phyloP scores from a whole-genome alignment of 2,797 vertebrate genomes.

The Semaprochilodus insignis region DNA sequence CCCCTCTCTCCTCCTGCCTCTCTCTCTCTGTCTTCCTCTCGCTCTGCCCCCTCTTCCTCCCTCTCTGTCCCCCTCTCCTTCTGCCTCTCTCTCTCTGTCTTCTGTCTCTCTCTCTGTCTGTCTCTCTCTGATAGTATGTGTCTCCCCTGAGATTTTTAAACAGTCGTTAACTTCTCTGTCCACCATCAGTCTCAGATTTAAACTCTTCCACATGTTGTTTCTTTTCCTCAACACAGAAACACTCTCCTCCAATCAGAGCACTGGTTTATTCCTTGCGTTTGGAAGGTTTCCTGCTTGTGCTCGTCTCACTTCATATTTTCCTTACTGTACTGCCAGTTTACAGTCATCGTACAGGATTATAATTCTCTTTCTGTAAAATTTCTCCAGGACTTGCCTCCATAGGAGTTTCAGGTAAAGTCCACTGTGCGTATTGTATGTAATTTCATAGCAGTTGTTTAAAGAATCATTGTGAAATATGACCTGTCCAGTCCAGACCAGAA shows the following conservation, averaged over 20 bases:
- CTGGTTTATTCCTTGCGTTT: slow-evolving; percentile 30
- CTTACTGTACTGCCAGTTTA: neutral
- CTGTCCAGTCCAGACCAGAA: neutral
- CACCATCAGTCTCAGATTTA: slow-evolving; percentile 9
- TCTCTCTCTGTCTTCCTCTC: neutral
- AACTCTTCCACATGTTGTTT: slow-evolving; percentile 32
- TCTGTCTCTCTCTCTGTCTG: neutral
- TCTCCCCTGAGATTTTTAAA: slow-evolving; percentile 10
- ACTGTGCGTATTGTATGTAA: neutral
- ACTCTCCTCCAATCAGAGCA: neutral
- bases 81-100: too few relatives aligned
- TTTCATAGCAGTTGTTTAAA: neutral
- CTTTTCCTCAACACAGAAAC: slow-evolving; percentile 11
- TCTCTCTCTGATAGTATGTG: neutral
- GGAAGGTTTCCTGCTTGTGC: slow-evolving; percentile 13
- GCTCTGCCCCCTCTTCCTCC: slow-evolving; percentile 16
- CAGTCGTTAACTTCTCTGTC: slow-evolving; percentile 2
- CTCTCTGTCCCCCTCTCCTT: slow-evolving; percentile 5
- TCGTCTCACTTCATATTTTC: slow-evolving; percentile 25
- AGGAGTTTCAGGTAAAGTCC: neutral
- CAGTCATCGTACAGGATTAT: slow-evolving; percentile 10
- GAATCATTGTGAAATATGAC: neutral
- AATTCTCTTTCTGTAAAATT: too few relatives aligned
- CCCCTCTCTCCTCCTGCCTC: too few relatives aligned
- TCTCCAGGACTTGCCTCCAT: neutral